Conservation (phyloP, 2,113 vertebrate genomes). For the Rana temporaria region DNA sequence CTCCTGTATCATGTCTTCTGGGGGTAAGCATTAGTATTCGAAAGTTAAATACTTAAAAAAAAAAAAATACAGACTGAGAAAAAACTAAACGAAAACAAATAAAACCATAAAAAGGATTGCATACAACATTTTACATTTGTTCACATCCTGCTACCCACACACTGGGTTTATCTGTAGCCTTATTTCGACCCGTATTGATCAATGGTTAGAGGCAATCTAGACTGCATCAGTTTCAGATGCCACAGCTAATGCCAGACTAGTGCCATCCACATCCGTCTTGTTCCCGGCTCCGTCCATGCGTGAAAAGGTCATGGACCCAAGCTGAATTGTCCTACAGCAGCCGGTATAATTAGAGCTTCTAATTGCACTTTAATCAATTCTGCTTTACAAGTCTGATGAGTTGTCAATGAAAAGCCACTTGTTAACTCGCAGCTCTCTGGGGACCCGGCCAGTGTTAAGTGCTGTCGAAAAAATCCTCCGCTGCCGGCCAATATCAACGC, state of each 20-base stretch:
- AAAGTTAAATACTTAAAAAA: too few species aligned
- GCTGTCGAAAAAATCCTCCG: slow-evolving; percentile 1
- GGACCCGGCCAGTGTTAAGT: background rate
- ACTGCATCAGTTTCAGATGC: background rate
- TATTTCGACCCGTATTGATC: background rate
- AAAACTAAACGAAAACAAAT: too few species aligned
- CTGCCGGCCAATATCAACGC: background rate
- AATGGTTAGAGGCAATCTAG: background rate
- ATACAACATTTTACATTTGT: too few species aligned
- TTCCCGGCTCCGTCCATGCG: background rate
- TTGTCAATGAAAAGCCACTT: slow-evolving; percentile 17
- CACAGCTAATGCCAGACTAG: background rate
- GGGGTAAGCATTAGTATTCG: too few species aligned
- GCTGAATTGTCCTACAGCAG: background rate
- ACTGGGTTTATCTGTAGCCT: too few species aligned
- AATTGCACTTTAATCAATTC: slow-evolving; percentile 29
- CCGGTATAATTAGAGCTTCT: slow-evolving; percentile 6
- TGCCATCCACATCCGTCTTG: background rate
- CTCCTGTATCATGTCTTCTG: too few species aligned
- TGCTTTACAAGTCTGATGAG: background rate
- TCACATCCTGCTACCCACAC: too few species aligned
- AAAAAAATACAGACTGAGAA: too few species aligned
- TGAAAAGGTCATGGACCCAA: background rate
- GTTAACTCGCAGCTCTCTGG: slow-evolving; percentile 10
- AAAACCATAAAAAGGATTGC: too few species aligned